phyloP scores from a whole-genome alignment of 2,888 invertebrate genomes.

The Limnephilus rhombicus region DNA sequence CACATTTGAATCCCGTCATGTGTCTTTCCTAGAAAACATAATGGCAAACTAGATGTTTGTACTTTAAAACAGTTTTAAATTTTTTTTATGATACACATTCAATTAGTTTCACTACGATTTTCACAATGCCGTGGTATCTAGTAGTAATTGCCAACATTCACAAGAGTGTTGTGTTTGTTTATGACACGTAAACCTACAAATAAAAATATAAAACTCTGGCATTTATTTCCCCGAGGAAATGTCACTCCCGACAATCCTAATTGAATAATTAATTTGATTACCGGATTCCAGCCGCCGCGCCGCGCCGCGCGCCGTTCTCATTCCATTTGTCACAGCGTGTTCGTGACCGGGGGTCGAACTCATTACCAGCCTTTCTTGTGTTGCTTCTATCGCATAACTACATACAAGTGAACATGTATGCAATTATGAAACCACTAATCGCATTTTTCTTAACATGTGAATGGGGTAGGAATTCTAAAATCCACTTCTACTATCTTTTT shows the following conservation, averaged over 20 bases:
- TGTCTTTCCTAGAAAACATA: too few species aligned
- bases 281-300: background rate
- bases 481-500: too few species aligned
- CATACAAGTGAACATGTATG: background rate
- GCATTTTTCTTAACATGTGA: too few species aligned
- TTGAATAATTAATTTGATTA: slow-evolving; percentile 1
- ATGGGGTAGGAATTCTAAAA: too few species aligned
- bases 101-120: background rate
- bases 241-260: background rate
- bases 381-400: background rate
- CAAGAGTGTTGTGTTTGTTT: background rate
- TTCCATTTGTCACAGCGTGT: background rate
- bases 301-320: background rate
- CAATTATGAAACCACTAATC: too few species aligned
- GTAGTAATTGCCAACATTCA: background rate
- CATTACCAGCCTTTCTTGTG: background rate
- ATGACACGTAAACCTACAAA: background rate
- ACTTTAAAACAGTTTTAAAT: background rate
- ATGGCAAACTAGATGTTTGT: background rate
- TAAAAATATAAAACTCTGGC: background rate
- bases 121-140: background rate
- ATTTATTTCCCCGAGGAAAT: background rate
- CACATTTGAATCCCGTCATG: too few species aligned
- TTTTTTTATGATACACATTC: background rate
- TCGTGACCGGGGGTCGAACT: background rate